Evolutionary conservation across 1,140 invertebrate species (phyloP), one percentile per base, ranked within the genome.

Genomic region (Oreohelix idahoensis): DNA sequence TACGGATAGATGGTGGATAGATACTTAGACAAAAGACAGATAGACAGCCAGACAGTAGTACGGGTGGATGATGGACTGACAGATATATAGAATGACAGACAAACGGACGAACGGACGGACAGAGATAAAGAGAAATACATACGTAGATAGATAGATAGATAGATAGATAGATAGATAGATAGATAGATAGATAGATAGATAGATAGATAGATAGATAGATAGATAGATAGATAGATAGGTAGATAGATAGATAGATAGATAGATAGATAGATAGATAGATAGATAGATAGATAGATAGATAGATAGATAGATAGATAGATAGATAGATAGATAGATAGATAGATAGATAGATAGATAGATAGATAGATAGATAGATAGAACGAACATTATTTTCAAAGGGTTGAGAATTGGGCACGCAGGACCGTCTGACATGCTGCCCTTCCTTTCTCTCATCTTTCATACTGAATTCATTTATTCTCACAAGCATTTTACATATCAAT

Each of bases 71-170:
- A 45, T 15, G 42, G 5, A 15, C 42, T 45, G 42, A 45, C 42
- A n/a, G 53, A 58, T 20, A 58, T 5, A 58, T 49, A 79, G 10
- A 58, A 49, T 38, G 45, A 79, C 77, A 79, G 45, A 63, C 77
- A 63, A 23, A 63, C 51, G 58, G 26, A 79, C 77, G 58, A 1
- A 63, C 77, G 58, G 45, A 79, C 77, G 58, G 26, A 63, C 51
- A 63, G 45, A 63, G 49, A 79, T 8, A 79, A 49, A 79, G 10
- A 63, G 49, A 63, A 23, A 79, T 49, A 79, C 8, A 63, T 38
- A 63, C 8, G 39, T 13, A 79, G 45, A 79, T 32, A 63, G 49
- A 38, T 20, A 58, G 53, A 58, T 2, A 58, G 53, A 10, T 20
- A 15, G 53, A 23, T 20, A 58, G 26, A 10, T 4, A 58, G 10